phyloP scores from a whole-genome alignment of 2,113 vertebrate species.

The Coptodon bakossiorum region DNA sequence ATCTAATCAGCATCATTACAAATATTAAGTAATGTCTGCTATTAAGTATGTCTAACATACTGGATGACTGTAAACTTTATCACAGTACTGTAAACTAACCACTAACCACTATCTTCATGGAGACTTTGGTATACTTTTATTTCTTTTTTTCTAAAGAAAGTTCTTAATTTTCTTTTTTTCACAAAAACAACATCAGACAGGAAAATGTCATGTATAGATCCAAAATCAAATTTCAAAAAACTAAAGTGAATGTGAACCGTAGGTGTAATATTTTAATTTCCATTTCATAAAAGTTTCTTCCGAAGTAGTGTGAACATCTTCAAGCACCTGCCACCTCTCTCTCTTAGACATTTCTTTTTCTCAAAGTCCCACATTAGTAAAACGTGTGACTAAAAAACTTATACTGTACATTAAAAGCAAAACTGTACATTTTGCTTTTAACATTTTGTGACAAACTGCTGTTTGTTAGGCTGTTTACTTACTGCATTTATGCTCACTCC shows the following conservation, averaged over 20 bases:
- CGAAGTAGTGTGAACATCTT: neutral
- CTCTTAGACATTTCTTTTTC: neutral
- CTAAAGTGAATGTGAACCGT: neutral
- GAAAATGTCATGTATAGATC: neutral
- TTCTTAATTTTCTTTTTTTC: neutral
- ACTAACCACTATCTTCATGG: neutral
- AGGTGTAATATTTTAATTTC: neutral
- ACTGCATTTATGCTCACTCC: fast-evolving
- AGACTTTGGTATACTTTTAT: neutral
- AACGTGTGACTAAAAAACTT: too few relatives aligned
- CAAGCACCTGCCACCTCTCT: neutral
- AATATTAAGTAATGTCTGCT: neutral
- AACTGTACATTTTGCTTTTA: neutral
- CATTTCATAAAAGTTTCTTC: neutral
- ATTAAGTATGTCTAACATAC: too few relatives aligned
- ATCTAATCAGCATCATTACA: neutral
- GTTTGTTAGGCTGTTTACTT: neutral
- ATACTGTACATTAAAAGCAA: too few relatives aligned
- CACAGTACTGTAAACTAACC: too few relatives aligned
- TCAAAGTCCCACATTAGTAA: neutral
- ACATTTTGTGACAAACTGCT: neutral
- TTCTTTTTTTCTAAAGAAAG: neutral
- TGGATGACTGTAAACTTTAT: too few relatives aligned
- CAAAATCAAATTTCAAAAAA: neutral
- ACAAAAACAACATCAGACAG: neutral